Conservation (phyloP, 2,888 invertebrate species). For the Aphodius sticticus region DNA sequence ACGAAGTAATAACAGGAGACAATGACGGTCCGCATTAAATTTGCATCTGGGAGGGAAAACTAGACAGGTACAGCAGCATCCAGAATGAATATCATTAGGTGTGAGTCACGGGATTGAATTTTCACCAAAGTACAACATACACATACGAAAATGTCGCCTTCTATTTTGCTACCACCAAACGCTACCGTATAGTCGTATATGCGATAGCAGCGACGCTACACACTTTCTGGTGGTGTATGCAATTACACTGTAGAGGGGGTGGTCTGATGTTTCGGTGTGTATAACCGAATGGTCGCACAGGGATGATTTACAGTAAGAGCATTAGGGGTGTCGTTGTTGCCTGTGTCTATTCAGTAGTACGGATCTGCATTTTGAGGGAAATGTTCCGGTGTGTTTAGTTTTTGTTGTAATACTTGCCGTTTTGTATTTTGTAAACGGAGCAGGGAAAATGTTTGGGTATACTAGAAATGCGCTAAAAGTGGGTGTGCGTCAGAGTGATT, state of each 20-base stretch:
- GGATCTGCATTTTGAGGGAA: too few species aligned
- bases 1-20: slow-evolving; percentile 5
- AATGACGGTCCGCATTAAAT: slow-evolving; percentile 22
- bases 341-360: too few species aligned
- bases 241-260: background rate
- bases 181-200: background rate
- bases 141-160: background rate
- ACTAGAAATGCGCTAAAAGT: too few species aligned
- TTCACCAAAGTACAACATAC: background rate
- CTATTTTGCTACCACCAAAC: background rate
- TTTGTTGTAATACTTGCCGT: too few species aligned
- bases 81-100: slow-evolving; percentile 22
- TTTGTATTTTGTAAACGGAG: too few species aligned
- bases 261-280: background rate
- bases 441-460: too few species aligned
- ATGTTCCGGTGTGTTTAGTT: too few species aligned
- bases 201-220: background rate
- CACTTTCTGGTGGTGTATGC: background rate
- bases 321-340: background rate
- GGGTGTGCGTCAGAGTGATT: too few species aligned
- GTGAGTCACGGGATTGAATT: slow-evolving; percentile 18
- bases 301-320: background rate
- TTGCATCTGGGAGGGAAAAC: slow-evolving; percentile 16
- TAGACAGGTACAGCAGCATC: slow-evolving; percentile 14
- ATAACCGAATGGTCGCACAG: background rate